Conservation (phyloP, 2,797 vertebrate species). For the Lepus oiostolus region DNA sequence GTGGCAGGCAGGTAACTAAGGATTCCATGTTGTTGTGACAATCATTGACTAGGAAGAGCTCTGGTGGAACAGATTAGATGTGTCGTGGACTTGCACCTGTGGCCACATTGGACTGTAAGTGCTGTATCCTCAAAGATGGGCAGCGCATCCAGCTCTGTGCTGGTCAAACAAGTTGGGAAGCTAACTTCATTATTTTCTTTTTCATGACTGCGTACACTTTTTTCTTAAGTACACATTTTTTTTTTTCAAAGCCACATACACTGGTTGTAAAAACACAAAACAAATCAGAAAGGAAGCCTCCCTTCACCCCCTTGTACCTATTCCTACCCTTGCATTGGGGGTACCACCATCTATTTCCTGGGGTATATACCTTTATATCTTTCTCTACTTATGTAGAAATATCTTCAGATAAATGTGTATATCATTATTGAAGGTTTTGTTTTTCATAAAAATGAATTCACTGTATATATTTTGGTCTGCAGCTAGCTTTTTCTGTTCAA, state of each 20-base stretch:
- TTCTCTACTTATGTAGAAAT: not conserved
- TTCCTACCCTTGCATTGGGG: not conserved
- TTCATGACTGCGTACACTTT: not conserved
- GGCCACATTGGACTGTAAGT: not conserved
- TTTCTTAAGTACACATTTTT: no score
- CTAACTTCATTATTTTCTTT: not conserved
- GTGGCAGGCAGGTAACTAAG: not conserved
- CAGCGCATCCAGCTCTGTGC: no score
- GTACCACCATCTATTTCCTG: not conserved
- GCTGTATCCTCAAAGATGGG: not conserved
- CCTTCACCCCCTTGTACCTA: not conserved
- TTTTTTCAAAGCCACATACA: not conserved
- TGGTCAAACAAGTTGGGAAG: not conserved
- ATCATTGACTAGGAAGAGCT: not conserved
- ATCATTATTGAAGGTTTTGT: not conserved
- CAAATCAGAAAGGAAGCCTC: not conserved
- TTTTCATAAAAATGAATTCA: not conserved
- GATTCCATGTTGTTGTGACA: not conserved
- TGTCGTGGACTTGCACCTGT: not conserved
- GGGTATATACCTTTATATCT: not conserved
- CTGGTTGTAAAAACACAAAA: not conserved
- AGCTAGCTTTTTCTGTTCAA: not conserved
- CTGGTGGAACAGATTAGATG: not conserved
- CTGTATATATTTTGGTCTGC: not conserved
- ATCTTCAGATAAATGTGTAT: not conserved